Evolutionary conservation across 1,140 invertebrate genomes (phyloP).

Genomic region (Cotesia vestalis): DNA sequence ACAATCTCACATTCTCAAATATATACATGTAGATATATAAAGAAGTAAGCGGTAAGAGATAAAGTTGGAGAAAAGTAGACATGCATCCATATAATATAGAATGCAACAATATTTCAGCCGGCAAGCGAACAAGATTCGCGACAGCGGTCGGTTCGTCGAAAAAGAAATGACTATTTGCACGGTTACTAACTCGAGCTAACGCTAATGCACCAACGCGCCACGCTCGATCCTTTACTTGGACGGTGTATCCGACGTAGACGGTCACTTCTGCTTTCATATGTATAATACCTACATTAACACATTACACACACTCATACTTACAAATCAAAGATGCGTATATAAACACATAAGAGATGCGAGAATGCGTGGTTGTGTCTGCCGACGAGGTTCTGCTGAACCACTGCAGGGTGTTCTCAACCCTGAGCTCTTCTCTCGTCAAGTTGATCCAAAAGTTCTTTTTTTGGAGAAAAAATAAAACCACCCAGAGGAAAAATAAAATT

Average conservation of each 20-base stretch:
- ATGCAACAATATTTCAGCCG: slow-evolving; percentile 53
- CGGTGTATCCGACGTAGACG: not conserved
- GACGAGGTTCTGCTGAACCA: slow-evolving; percentile 35
- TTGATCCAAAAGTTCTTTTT: no score
- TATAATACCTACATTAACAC: not conserved
- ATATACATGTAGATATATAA: slow-evolving; percentile 2
- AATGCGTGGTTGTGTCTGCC: slow-evolving; percentile 32
- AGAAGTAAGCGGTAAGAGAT: not conserved
- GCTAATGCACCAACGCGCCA: slow-evolving; percentile 46
- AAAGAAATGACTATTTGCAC: slow-evolving; percentile 49
- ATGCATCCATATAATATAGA: slow-evolving; percentile 43
- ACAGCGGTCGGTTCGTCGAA: slow-evolving; percentile 39
- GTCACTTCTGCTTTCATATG: slow-evolving; percentile 4
- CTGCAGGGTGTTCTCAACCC: slow-evolving; percentile 47
- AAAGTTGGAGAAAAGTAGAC: slow-evolving; percentile 20
- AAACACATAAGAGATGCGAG: slow-evolving; percentile 3
- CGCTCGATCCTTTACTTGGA: slow-evolving; percentile 2
- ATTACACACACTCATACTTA: no score
- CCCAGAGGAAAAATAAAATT: no score
- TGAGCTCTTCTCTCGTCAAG: not conserved
- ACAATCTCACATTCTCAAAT: no score
- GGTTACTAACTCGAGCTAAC: slow-evolving; percentile 49
- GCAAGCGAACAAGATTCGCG: slow-evolving; percentile 52
- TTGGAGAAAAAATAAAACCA: no score
- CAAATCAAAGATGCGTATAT: slow-evolving; percentile 11